phyloP scores from a whole-genome alignment of 2,113 vertebrate genomes.

The Regulus satrapa region DNA sequence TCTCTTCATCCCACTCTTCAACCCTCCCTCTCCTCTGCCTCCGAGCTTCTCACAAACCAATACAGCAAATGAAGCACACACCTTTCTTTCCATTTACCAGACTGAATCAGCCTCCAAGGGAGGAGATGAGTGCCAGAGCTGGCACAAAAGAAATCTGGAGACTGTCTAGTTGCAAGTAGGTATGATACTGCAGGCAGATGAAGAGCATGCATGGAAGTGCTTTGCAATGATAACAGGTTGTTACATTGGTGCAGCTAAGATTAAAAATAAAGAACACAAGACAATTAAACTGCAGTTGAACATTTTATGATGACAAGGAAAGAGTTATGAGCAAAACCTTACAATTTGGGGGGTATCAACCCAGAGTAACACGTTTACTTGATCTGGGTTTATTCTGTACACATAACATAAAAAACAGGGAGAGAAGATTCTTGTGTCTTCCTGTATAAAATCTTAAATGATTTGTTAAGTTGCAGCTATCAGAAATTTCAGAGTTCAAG shows the following conservation, averaged over 20 bases:
- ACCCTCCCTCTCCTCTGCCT: not conserved
- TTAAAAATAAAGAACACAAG: not conserved
- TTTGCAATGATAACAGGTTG: not conserved
- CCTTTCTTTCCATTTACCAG: not conserved
- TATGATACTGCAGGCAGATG: not conserved
- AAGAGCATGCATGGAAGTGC: not conserved
- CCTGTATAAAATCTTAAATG: not conserved
- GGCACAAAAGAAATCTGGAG: not conserved
- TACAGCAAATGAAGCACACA: not conserved
- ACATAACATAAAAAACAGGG: not conserved
- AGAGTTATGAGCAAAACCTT: not conserved
- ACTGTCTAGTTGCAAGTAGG: not conserved
- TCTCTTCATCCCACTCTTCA: no score
- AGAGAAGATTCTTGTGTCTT: not conserved
- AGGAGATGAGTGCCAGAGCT: not conserved
- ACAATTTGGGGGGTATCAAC: not conserved
- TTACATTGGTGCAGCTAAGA: not conserved
- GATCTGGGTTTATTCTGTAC: rapidly evolving
- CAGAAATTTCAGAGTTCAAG: not conserved
- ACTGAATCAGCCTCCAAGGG: not conserved
- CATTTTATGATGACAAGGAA: not conserved
- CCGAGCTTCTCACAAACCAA: not conserved
- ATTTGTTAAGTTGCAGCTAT: not conserved
- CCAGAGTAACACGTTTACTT: not conserved
- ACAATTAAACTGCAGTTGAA: not conserved